Evolutionary conservation across 2,113 vertebrate genomes (phyloP).

Genomic region (Planiliza haematocheilus): DNA sequence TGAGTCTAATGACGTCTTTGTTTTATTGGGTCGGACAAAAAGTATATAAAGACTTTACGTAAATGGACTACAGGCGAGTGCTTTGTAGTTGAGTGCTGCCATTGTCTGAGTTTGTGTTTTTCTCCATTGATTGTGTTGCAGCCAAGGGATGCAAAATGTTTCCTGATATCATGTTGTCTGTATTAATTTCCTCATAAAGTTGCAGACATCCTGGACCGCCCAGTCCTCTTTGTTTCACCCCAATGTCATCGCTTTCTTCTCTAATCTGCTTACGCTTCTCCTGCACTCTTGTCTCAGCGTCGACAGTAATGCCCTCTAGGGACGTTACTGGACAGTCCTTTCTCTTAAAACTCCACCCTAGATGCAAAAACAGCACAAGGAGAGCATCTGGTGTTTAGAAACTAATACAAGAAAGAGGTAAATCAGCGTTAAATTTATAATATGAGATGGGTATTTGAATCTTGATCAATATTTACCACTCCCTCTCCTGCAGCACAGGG

Average conservation of each 20-base stretch:
- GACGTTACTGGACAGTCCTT: not conserved
- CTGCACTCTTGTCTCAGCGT: not conserved
- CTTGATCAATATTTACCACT: conserved; percentile 21
- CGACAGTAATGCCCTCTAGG: not conserved
- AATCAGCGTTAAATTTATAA: not conserved
- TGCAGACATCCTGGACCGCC: not conserved
- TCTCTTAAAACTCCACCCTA: conserved; percentile 19
- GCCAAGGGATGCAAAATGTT: not conserved
- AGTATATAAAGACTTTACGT: no score
- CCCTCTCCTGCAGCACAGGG: conserved; percentile 72
- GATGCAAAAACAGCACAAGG: not conserved
- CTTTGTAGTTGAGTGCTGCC: not conserved
- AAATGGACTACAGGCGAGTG: conserved; percentile 20
- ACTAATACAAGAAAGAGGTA: not conserved
- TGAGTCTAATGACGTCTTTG: no score
- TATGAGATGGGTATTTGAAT: no score
- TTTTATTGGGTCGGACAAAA: not conserved
- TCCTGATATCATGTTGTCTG: not conserved
- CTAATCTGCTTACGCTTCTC: not conserved
- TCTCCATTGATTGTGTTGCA: not conserved
- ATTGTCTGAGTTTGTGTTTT: not conserved
- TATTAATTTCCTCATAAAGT: not conserved
- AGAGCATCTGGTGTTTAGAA: not conserved
- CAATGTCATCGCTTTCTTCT: not conserved
- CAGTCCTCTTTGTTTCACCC: not conserved